phyloP scores from a whole-genome alignment of 2,797 vertebrate species.

The Anolis apletophallus region DNA sequence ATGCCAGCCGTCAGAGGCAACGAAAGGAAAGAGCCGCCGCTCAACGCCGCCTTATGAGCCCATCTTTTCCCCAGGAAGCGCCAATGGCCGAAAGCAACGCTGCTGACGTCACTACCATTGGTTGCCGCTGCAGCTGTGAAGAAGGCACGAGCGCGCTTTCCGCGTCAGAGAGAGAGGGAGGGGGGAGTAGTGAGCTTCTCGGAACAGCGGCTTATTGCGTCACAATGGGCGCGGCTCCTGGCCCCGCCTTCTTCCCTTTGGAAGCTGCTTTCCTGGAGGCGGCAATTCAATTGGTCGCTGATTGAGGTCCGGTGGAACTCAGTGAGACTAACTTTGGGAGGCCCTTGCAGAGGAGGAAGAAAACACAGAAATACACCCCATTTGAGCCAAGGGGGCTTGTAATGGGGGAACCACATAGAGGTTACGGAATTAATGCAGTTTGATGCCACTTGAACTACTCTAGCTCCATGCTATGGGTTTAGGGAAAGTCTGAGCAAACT shows the following conservation, averaged over 20 bases:
- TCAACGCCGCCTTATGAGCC: not conserved
- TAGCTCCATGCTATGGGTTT: too few relatives aligned
- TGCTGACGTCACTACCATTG: not conserved
- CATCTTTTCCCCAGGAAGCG: not conserved
- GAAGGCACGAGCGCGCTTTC: too few relatives aligned
- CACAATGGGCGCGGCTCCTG: not conserved
- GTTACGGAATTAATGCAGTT: too few relatives aligned
- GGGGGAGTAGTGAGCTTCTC: not conserved
- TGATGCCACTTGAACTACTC: too few relatives aligned
- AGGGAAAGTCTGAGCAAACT: too few relatives aligned
- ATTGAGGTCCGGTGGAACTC: not conserved
- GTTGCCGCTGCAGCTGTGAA: not conserved
- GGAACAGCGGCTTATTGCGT: not conserved
- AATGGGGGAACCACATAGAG: too few relatives aligned
- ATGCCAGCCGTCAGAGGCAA: not conserved
- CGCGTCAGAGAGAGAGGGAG: not conserved
- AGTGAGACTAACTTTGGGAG: not conserved
- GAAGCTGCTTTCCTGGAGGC: not conserved
- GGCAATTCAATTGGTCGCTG: not conserved
- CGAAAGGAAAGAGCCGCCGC: too few relatives aligned
- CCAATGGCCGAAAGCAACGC: not conserved
- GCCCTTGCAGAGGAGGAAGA: too few relatives aligned
- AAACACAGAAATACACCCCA: too few relatives aligned
- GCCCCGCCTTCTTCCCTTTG: not conserved
- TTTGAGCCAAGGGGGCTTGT: not conserved